Conservation (phyloP, 2,797 vertebrate genomes). For the Galagoides demidoff region DNA sequence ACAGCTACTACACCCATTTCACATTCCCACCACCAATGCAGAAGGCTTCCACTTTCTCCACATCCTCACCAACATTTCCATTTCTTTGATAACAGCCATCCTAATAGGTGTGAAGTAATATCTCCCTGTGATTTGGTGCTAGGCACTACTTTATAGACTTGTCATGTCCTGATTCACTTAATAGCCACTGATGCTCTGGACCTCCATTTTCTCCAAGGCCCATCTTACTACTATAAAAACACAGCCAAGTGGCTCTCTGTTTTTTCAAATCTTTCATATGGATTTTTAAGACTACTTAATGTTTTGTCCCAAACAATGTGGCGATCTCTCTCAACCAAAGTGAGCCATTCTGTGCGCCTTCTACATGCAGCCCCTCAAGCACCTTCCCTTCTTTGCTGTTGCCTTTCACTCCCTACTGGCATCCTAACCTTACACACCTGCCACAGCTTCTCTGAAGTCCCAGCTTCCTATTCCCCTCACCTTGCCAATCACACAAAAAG, state of each 20-base stretch:
- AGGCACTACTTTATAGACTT: background rate
- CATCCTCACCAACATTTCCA: background rate
- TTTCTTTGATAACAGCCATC: background rate
- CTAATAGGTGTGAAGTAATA: background rate
- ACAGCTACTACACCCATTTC: background rate
- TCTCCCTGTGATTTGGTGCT: background rate
- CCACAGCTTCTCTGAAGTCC: background rate
- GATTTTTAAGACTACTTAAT: background rate
- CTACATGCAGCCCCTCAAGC: background rate
- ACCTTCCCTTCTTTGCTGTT: background rate
- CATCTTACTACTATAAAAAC: background rate
- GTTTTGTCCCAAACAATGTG: background rate
- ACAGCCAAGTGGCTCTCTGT: background rate
- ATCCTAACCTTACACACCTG: background rate
- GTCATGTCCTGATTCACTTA: background rate
- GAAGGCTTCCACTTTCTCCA: background rate
- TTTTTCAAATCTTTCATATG: background rate
- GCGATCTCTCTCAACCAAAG: background rate
- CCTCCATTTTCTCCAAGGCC: background rate
- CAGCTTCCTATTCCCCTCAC: background rate
- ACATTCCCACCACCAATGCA: background rate
- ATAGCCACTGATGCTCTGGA: background rate
- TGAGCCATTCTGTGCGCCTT: background rate
- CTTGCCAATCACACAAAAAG: background rate
- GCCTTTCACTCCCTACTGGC: background rate